Conservation (phyloP, 2,797 vertebrate genomes). For the Salmo trutta region DNA sequence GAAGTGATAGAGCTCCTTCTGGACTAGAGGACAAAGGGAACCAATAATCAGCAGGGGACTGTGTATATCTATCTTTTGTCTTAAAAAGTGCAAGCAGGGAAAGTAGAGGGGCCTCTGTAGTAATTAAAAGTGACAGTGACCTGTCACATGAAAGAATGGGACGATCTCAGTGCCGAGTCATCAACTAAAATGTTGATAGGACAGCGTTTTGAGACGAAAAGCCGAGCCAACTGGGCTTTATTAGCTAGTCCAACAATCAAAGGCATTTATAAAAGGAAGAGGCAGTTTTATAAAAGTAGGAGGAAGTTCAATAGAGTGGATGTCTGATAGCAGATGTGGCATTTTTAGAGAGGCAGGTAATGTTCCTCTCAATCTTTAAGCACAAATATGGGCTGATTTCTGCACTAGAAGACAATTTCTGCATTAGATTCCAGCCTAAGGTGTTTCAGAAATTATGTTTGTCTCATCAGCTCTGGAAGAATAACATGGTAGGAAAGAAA, state of each 20-base stretch:
- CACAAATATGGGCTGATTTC: too few relatives aligned
- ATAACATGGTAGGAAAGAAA: too few relatives aligned
- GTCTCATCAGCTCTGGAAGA: too few relatives aligned
- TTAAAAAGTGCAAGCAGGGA: slow-evolving; percentile 37
- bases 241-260: slow-evolving; percentile 12
- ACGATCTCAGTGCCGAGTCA: slow-evolving; percentile 6
- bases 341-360: too few relatives aligned
- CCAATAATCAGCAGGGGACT: slow-evolving; percentile 57
- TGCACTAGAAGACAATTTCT: too few relatives aligned
- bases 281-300: too few relatives aligned
- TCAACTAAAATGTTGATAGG: neutral
- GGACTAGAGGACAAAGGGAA: slow-evolving; percentile 61
- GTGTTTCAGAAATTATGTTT: too few relatives aligned
- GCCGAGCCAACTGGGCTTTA: neutral
- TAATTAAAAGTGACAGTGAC: slow-evolving; percentile 56
- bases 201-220: slow-evolving; percentile 12
- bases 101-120: slow-evolving; percentile 42
- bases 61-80: slow-evolving; percentile 36
- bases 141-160: slow-evolving; percentile 36
- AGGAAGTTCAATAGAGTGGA: too few relatives aligned
- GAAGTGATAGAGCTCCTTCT: slow-evolving; percentile 70
- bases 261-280: neutral
- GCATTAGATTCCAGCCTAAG: too few relatives aligned
- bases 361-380: too few relatives aligned
- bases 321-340: too few relatives aligned